A percentile compares a stretch with the other conserved stretches of the same genome.
Conservation (phyloP, 2,888 invertebrate species). For the Brenthis ino region DNA sequence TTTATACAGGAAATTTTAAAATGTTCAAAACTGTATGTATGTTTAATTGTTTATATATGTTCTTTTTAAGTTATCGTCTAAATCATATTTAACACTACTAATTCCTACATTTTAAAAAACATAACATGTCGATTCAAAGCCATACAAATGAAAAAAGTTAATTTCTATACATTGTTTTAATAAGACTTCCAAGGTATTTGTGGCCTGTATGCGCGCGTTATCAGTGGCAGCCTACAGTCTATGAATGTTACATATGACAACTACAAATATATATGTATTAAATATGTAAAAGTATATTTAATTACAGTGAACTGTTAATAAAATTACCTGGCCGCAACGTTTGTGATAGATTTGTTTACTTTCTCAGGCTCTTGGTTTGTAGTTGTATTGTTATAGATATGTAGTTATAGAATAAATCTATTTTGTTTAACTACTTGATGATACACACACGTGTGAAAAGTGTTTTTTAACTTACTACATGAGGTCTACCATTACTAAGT, state of each 20-base stretch:
- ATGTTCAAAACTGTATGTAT: too few species aligned
- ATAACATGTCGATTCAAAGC: conserved; percentile 28
- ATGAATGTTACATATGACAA: conserved; percentile 14
- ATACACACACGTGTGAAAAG: not conserved
- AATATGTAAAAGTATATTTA: too few species aligned
- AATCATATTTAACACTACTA: not conserved
- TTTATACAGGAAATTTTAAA: too few species aligned
- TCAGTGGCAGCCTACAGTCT: conserved; percentile 16
- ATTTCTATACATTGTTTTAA: conserved; percentile 65
- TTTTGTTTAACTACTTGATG: not conserved
- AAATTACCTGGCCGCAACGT: too few species aligned
- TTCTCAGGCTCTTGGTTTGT: too few species aligned
- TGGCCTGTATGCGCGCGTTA: conserved; percentile 16
- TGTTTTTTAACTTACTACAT: not conserved
- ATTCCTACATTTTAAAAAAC: not conserved
- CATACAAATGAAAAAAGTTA: conserved; percentile 54
- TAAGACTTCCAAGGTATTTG: conserved; percentile 59
- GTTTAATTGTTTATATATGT: too few species aligned
- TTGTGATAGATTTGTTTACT: too few species aligned
- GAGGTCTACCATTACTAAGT: too few species aligned
- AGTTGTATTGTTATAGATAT: too few species aligned
- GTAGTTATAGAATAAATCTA: not conserved
- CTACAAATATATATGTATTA: too few species aligned
- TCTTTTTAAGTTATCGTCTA: too few species aligned
- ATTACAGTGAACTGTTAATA: too few species aligned